Percentiles rank a stretch among this genome's conserved stretches.
phyloP scores from a whole-genome alignment of 2,888 invertebrate genomes.

The Ashinkailepas kermadecensis region DNA sequence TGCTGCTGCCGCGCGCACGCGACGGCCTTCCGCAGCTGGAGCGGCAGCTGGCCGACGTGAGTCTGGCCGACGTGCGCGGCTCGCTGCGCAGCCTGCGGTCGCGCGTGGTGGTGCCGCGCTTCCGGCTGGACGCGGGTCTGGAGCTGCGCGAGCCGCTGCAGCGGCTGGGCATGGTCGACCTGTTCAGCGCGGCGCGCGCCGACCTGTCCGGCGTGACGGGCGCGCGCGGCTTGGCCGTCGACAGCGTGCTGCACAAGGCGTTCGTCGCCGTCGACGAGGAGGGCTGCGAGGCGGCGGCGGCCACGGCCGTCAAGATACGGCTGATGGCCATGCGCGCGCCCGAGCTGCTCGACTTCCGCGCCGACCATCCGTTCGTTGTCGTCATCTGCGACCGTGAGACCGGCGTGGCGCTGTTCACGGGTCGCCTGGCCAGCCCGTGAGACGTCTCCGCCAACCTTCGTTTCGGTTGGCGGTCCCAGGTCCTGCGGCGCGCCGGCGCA shows the following conservation, averaged over 20 bases:
- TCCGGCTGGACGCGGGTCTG: conserved; percentile 67
- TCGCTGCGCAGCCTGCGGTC: conserved; percentile 51
- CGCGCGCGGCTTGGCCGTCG: conserved; percentile 50
- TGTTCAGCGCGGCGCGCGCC: conserved; percentile 53
- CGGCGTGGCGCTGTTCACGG: conserved; percentile 28
- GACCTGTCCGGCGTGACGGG: conserved; percentile 58
- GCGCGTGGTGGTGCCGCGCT: conserved; percentile 64
- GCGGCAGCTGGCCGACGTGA: conserved; percentile 54
- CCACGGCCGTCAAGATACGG: conserved; percentile 51
- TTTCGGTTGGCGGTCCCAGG: too few relatives aligned
- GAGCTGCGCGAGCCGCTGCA: conserved; percentile 53
- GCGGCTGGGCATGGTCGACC: conserved; percentile 60
- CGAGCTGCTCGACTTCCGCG: conserved; percentile 25
- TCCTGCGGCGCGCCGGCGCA: too few relatives aligned
- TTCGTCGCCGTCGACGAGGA: conserved; percentile 80
- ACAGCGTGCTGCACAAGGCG: conserved; percentile 71
- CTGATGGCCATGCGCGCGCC: not conserved
- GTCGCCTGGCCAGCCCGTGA: too few relatives aligned
- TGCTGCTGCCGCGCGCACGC: conserved; percentile 62
- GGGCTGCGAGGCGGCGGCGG: conserved; percentile 77
- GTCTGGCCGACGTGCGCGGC: conserved; percentile 52
- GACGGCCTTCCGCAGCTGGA: conserved; percentile 58
- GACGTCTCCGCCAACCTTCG: too few relatives aligned
- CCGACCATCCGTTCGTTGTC: conserved; percentile 31
- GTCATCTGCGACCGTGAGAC: conserved; percentile 29